Conservation (phyloP, 2,888 invertebrate species). For the Pseudococcus viburni region DNA sequence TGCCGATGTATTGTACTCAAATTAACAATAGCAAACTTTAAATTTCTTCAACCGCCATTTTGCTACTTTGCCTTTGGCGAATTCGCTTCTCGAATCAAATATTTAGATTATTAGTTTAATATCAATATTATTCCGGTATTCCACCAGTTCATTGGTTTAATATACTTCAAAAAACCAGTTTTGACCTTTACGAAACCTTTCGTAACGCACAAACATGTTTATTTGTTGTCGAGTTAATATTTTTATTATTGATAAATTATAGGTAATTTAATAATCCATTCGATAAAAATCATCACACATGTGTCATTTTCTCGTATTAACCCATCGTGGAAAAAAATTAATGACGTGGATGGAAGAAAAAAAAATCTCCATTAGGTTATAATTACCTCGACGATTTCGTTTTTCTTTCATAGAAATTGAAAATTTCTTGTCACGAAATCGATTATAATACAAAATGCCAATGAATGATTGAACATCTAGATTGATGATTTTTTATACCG, state of each 20-base stretch:
- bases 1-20: background rate
- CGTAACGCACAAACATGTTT: conserved; percentile 62
- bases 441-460: conserved; percentile 36
- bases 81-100: conserved; percentile 59
- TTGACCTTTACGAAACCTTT: conserved; percentile 65
- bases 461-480: conserved; percentile 34
- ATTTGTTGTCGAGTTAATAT: conserved; percentile 61
- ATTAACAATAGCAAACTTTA: background rate
- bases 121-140: conserved; percentile 65
- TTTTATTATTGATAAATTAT: conserved; percentile 65
- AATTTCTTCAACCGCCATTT: conserved; percentile 37
- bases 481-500: background rate
- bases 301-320: conserved; percentile 9
- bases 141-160: conserved; percentile 62
- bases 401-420: conserved; percentile 37
- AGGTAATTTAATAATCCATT: conserved; percentile 46
- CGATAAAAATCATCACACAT: conserved; percentile 8
- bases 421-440: conserved; percentile 51
- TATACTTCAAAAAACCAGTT: conserved; percentile 60
- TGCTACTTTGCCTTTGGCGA: conserved; percentile 58
- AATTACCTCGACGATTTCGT: background rate
- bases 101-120: conserved; percentile 59
- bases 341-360: background rate
- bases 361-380: conserved; percentile 31
- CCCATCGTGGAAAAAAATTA: background rate